A percentile compares a stretch with the other conserved stretches of the same genome.
phyloP scores from a whole-genome alignment of 1,140 invertebrate species.

The Drosophila novamexicana region DNA sequence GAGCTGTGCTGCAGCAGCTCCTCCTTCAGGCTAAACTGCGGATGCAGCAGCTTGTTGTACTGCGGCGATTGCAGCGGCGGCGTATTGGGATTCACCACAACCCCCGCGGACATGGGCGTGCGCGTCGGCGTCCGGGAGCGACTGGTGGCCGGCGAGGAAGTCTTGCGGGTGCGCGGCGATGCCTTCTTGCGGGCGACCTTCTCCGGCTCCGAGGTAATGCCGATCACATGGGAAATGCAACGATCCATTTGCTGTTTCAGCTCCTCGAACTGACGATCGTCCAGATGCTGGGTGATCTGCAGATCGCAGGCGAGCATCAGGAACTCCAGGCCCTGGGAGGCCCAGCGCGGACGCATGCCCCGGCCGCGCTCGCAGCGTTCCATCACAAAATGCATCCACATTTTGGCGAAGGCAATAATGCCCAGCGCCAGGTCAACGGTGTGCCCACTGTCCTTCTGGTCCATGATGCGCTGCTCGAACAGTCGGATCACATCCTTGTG shows the following conservation, averaged over 20 bases:
- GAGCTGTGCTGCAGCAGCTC: constrained; percentile 66
- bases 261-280: constrained; percentile 91
- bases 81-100: constrained; percentile 73
- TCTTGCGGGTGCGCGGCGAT: constrained; percentile 84
- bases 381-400: constrained; percentile 95
- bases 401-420: constrained; percentile 90
- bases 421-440: constrained; percentile 80
- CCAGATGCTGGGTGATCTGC: constrained; percentile 89
- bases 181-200: constrained; percentile 84
- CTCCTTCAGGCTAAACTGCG: constrained; percentile 82
- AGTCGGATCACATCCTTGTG: constrained; percentile 92
- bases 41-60: constrained; percentile 77
- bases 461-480: constrained; percentile 81
- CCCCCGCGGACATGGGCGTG: constrained; percentile 76
- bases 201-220: constrained; percentile 85
- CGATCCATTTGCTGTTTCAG: constrained; percentile 89
- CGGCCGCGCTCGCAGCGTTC: constrained; percentile 92
- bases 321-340: constrained; percentile 93
- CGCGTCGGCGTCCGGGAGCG: constrained; percentile 78
- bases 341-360: constrained; percentile 93
- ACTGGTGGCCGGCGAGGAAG: constrained; percentile 77
- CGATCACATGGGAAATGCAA: constrained; percentile 93
- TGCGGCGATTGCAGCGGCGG: constrained; percentile 76
- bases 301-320: constrained; percentile 93
- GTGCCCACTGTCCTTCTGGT: constrained; percentile 68